These are phyloP conservation scores for Chrysopa pallens DNA, from an alignment of 1,140 invertebrate genomes.

Conservation along the genomic window DNA sequence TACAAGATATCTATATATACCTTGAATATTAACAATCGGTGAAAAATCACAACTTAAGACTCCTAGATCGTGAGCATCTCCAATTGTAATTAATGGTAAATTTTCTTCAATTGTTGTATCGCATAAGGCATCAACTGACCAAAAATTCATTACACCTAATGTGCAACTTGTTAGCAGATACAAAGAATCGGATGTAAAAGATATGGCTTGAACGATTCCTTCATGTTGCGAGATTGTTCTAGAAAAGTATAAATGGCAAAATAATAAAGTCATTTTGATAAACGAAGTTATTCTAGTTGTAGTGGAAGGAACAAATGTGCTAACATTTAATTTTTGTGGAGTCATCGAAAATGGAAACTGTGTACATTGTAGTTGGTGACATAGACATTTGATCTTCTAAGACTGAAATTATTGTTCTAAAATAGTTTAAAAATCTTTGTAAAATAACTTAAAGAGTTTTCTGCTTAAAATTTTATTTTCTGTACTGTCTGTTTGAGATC, in stretches of 20 bases:
- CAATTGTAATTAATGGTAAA: conserved; percentile 20
- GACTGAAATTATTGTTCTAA: too few relatives aligned
- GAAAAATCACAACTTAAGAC: conserved; percentile 48
- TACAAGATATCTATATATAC: conserved; percentile 8
- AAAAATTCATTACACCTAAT: conserved; percentile 43
- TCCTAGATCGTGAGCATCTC: conserved; percentile 55
- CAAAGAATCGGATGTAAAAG: conserved; percentile 45
- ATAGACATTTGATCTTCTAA: too few relatives aligned
- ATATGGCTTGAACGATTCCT: conserved; percentile 37
- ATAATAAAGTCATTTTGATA: too few relatives aligned
- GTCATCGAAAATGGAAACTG: too few relatives aligned
- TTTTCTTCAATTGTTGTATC: conserved; percentile 21
- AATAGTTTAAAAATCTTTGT: too few relatives aligned
- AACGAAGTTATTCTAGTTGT: too few relatives aligned
- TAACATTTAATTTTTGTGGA: too few relatives aligned
- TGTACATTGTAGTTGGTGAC: too few relatives aligned
- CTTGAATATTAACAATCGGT: conserved; percentile 5
- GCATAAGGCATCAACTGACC: conserved; percentile 31
- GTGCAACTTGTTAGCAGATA: conserved; percentile 47
- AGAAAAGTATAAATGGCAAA: conserved; percentile 10
- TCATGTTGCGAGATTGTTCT: conserved; percentile 48
- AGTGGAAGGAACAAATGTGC: too few relatives aligned
- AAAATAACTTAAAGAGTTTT: too few relatives aligned
- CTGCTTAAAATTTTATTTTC: too few relatives aligned
- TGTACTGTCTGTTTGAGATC: too few relatives aligned